Evolutionary conservation across 1,140 invertebrate genomes (phyloP).

Genomic region (Diachasmimorpha longicaudata): DNA sequence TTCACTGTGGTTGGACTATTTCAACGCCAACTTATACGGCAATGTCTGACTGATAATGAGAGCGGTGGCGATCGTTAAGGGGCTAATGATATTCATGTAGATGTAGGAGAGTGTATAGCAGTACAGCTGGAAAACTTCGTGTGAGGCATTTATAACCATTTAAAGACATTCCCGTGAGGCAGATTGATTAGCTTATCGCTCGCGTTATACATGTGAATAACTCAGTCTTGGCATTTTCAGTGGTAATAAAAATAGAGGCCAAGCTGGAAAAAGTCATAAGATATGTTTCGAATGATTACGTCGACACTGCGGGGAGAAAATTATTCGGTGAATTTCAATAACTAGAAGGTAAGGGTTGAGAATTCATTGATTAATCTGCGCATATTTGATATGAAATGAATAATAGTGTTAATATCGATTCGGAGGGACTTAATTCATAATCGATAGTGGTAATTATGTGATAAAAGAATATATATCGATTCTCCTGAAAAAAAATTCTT

Average conservation of each 20-base stretch:
- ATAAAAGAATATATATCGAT: too few species aligned
- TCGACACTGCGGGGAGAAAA: too few species aligned
- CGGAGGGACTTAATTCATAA: too few species aligned
- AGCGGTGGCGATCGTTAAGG: neutral
- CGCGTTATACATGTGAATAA: conserved; percentile 2
- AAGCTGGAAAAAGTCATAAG: neutral
- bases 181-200: conserved; percentile 8
- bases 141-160: conserved; percentile 9
- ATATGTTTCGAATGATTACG: neutral
- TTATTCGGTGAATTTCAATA: too few species aligned
- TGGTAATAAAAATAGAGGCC: neutral
- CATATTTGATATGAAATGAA: too few species aligned
- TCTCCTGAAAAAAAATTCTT: too few species aligned
- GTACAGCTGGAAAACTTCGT: neutral
- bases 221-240: neutral
- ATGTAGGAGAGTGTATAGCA: neutral
- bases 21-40: neutral
- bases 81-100: conserved; percentile 9
- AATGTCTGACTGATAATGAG: neutral
- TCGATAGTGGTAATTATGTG: too few species aligned
- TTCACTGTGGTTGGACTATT: neutral
- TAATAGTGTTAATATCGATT: too few species aligned
- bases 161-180: conserved; percentile 6
- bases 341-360: too few species aligned
- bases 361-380: too few species aligned